Evolutionary conservation across 2,113 vertebrate genomes (phyloP), one percentile per base, ranked within the genome.

Genomic region (Mesitornis unicolor): DNA sequence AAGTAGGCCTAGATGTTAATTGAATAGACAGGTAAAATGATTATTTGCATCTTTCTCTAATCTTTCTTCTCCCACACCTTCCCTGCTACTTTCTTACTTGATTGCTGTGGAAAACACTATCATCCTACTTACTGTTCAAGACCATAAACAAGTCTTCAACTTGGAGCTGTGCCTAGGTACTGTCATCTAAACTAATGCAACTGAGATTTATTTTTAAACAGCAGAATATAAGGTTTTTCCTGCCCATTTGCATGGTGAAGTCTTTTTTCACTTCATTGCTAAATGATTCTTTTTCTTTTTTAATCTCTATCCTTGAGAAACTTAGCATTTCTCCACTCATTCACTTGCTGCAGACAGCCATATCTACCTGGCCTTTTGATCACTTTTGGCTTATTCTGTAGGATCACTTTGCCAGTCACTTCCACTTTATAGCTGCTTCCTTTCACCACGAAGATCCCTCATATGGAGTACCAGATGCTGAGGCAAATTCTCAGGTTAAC

Each of bases 21-120:
- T 88, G 88, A 92, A 88, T 54, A 96, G 96, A 95, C 95, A 97
- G 83, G 56, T 47, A 92, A 95, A 92, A 84, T 92, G 20, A 92
- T 79, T 91, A 92, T 96, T 96, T 96, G 61, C 93, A 96, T 97
- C 95, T 94, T 97, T 81, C 89, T 97, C 94, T 96, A 95, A 95
- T 97, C 91, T 97, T 95, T 95, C 70, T 84, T 92, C 95, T 92
- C 91, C 91, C 80, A 95, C 94, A 84, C 47, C 28, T 86, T 92
- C 15, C 40, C 40, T 89, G 84, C 21, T 75, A 89, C 47, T 78
- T 87, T 92, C 53, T 83, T 81, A 53, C 45, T 80, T 96, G 89
- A 95, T 87, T 82, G 81, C 77, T 87, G 91, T 82, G 89, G 86
- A 97, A 96, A 96, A 95, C 80, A 96, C 77, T 84, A 91, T 94